Percentiles rank a stretch among this genome's conserved stretches.
phyloP scores from a whole-genome alignment of 2,888 invertebrate genomes.

The Leptopterna dolabrata region DNA sequence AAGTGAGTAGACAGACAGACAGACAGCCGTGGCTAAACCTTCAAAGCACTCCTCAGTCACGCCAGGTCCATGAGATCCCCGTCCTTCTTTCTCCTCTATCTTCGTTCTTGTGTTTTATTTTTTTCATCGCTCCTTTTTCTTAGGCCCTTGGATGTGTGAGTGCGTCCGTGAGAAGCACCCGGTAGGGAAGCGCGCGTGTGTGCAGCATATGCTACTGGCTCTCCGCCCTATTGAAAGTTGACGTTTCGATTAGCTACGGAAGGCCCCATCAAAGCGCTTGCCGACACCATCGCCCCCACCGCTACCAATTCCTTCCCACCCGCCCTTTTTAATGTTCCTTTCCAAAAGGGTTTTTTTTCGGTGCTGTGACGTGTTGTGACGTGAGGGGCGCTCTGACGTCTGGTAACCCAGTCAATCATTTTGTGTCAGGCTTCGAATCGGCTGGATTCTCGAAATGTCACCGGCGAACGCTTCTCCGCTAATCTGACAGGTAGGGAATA shows the following conservation, averaged over 20 bases:
- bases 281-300: conserved; percentile 30
- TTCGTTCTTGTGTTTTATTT: conserved; percentile 15
- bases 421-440: conserved; percentile 33
- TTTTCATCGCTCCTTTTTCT: background rate
- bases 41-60: conserved; percentile 40
- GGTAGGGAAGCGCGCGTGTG: conserved; percentile 25
- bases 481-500: conserved; percentile 15
- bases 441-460: conserved; percentile 34
- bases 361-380: conserved; percentile 51
- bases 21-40: conserved; percentile 54
- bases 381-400: conserved; percentile 15
- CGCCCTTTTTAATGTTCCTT: conserved; percentile 38
- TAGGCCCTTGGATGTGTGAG: background rate
- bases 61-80: conserved; percentile 38
- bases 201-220: conserved; percentile 49
- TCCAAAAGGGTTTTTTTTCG: background rate
- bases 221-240: conserved; percentile 51
- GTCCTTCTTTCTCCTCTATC: background rate
- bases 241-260: conserved; percentile 53
- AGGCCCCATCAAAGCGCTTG: conserved; percentile 44
- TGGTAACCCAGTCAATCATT: conserved; percentile 42
- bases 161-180: conserved; percentile 25
- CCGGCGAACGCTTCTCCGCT: background rate
- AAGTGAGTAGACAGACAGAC: conserved; percentile 50
- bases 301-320: background rate